Base-by-base conservation (phyloP, 1,140 invertebrate genomes). In the Bathynomus jamesi region DNA sequence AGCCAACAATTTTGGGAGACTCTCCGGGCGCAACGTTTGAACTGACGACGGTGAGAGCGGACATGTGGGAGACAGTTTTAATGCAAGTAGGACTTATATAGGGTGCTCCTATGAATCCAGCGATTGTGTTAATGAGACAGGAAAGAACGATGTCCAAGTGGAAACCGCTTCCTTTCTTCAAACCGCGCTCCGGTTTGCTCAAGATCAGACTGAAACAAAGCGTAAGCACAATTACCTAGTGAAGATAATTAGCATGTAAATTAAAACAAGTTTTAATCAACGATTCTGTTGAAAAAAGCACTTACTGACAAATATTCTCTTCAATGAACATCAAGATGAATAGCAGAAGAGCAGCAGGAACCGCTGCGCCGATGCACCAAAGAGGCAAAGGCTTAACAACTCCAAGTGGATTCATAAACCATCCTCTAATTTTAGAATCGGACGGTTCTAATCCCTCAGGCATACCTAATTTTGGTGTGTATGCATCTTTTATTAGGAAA, bases 301-400 rank as follows among this genome's bases (percentile, higher is more conserved):
- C 3, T 95, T 95, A 71, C 90, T 91, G n/a, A 31, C 92, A 93
- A 76, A 98, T 96, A 80, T 97, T 93, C 0, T 93, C 95, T 83
- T 98, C 96, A 89, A 98, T 94, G 81, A 97, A 98, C 10, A 98
- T 86, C 13, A 98, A 87, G 77, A 98, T 96, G 80, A 96, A 98
- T 28, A 97, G 90, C 24, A 98, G 87, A 70, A 96, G 83, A 0
- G 94, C 95, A 3, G 95, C 94, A 70, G 96, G 84, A 28, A 86
- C 84, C 74, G 93, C 89, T 8, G 89, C 89, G 76, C 94, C 87
- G 0, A 90, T 86, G 30, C 91, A 85, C 90, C 91, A 67, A 21
- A 67, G 31, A 89, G 87, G 29, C 24, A 92, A 84, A 96, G n/a
- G n/a, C n/a, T n/a, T n/a, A n/a, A n/a, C n/a, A n/a, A n/a, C n/a